Evolutionary conservation across 1,140 invertebrate genomes (phyloP), one percentile per base, ranked within the genome.

Genomic region (Drosophila azteca): DNA sequence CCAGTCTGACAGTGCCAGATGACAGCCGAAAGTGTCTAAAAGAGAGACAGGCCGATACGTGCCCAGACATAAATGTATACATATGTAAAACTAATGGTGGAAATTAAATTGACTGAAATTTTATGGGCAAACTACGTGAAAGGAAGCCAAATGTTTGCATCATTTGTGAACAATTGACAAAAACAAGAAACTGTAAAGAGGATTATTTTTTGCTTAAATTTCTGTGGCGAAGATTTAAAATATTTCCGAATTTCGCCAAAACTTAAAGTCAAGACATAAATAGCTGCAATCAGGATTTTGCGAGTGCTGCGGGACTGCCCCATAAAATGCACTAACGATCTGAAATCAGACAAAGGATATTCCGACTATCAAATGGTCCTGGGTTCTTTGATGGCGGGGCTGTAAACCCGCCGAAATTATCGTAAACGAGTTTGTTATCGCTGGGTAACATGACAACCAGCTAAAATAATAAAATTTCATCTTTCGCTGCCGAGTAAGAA

Each of bases 31-130:
- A 70, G 67, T 75, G 71, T 39, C 71, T 66, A 65, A 35, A 35
- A 29, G n/a, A 62, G 58, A 63, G 69, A 52, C 31, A 24, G 2
- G 29, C 7, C 1, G 7, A 71, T 53, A 75, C 71, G 61, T 75
- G 71, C 71, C 44, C 46, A 29, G 48, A 75, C 71, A 75, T 54
- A 75, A 75, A n/a, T n/a, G n/a, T n/a, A 75, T 66, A 75, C 66
- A 53, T 65, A 71, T 71, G 68, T 61, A 53, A 72, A 71, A 61
- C 55, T 71, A 71, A 71, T 71, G 68, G 43, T 71, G 55, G 70
- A 75, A 75, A 75, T 75, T 75, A 75, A 75, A 75, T 75, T 75
- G 71, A 75, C 71, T 75, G 71, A 66, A 75, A 75, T 75, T 75
- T 75, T 66, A 75, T 75, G 71, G 29, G 13, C 61, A 53, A 75